These are phyloP conservation scores for Cuculus canorus DNA, from an alignment of 2,797 vertebrate genomes.

Conservation along the genomic window DNA sequence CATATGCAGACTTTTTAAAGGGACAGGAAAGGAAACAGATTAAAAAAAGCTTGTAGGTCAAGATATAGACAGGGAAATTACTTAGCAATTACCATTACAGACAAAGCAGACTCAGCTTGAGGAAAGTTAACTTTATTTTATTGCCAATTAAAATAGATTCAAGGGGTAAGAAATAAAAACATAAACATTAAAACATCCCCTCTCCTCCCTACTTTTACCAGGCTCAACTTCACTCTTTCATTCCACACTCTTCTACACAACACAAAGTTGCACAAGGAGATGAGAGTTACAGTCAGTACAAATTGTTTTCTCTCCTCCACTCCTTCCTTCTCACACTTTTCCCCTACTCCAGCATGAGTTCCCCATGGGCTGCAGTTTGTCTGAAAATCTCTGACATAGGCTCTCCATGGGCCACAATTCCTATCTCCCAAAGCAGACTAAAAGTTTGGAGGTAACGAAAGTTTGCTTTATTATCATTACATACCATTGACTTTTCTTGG, in stretches of 20 bases:
- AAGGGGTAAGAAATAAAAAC: neutral
- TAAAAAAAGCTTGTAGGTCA: neutral
- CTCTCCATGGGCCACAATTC: neutral
- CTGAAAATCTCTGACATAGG: too few species aligned
- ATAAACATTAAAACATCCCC: neutral
- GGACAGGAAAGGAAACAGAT: neutral
- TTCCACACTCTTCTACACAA: neutral
- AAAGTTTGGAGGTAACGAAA: neutral
- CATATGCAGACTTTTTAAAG: neutral
- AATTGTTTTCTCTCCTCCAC: neutral
- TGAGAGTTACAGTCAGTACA: neutral
- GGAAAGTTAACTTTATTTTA: too few species aligned
- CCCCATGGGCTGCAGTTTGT: neutral
- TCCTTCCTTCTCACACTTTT: neutral
- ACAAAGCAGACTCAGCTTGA: neutral
- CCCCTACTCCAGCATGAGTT: neutral
- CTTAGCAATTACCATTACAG: too few species aligned
- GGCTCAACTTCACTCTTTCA: neutral
- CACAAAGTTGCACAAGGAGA: fast-evolving
- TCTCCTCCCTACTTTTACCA: neutral
- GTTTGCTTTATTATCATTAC: neutral
- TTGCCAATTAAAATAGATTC: neutral
- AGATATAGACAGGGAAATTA: too few species aligned
- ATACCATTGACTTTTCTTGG: neutral
- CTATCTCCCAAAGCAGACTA: neutral